Evolutionary conservation across 1,140 invertebrate species (phyloP), one percentile per base, ranked within the genome.

Genomic region (Drosophila virilis): DNA sequence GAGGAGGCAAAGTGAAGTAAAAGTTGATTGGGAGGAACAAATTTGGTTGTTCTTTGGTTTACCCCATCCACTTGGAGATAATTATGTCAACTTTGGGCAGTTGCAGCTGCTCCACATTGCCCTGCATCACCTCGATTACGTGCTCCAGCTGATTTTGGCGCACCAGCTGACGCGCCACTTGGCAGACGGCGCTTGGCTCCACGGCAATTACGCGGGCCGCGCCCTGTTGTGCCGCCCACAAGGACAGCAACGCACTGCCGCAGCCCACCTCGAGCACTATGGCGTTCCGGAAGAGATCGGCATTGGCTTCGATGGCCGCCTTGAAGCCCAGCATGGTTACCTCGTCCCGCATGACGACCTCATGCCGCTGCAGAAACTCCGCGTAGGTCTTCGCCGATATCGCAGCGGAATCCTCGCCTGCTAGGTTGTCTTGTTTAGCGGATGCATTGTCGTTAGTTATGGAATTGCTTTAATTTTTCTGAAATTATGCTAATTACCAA

Each of bases 11-110:
- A 43, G 8, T 37, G 8, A 8, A 10, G 7, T 2, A 10, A 12
- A 38, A 0, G 17, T 6, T 43, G 22, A 28, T 5, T 32, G 2
- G 9, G 2, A 9, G 35, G 8, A 6, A 9, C 8, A 0, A 0
- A 15, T 9, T 6, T 5, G 10, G 0, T 6, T 1, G 40, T n/a
- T 7, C n/a, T n/a, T 7, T 17, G 17, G 38, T 68, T 76, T 52
- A 77, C 77, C 74, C 77, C 77, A 78, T 78, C 77, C 77, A 78
- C 40, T 76, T 78, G 37, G 68, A 77, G 0, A 78, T 17, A 13
- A 78, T 76, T 2, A 78, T 46, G 10, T 78, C 77, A 0, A 78
- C 52, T 0, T 38, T 8, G 0, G 74, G 77, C 42, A 78, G 52
- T 43, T 61, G 15, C 28, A 76, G 17, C 5, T 59, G 13, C 46